Base-by-base conservation (phyloP, 2,888 invertebrate genomes). In the Neoscelio sp. region DNA sequence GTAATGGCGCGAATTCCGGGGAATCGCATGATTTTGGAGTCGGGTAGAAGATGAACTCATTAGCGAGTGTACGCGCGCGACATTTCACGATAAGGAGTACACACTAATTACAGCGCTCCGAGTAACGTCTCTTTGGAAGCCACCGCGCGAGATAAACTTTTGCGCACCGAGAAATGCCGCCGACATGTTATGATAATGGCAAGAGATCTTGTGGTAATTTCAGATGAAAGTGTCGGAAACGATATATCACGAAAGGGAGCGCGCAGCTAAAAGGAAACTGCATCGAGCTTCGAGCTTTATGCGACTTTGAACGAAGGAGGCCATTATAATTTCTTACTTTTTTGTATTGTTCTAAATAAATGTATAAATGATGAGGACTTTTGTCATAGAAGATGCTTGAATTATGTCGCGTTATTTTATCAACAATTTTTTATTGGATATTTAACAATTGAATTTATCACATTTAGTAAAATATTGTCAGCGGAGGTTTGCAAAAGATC, bases 181-280 rank as follows among this genome's bases (percentile, higher is more conserved):
- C 78, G 68, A 78, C 78, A 70, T 78, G 78, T 78, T 78, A 78
- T 74, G 64, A 74, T 74, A 79, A 79, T 70, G 70, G 65, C 52
- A 20, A 6, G 58, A 79, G 60, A 65, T 74, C 58, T 75, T 79
- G 78, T 40, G 70, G 78, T 70, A 79, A 79, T 75, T 74, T 75
- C 70, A 33, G 68, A 74, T 64, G 74, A 70, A 78, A 78, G 68
- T 70, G 74, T 74, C 64, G 78, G 74, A 65, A 78, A 44, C 68
- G 64, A 74, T 78, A 65, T 48, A 62, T 68, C 58, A 64, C 18
- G 56, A 13, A 44, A 17, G 30, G n/a, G 20, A 23, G 50, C n/a
- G 38, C n/a, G 40, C 38, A 67, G 50, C 54, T 62, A 52, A 64
- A 62, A 68, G 68, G 62, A 76, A 68, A 68, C 60, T 62, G 68